Conservation (phyloP, 2,113 vertebrate genomes). For the Sinocyclocheilus maitianheensis region DNA sequence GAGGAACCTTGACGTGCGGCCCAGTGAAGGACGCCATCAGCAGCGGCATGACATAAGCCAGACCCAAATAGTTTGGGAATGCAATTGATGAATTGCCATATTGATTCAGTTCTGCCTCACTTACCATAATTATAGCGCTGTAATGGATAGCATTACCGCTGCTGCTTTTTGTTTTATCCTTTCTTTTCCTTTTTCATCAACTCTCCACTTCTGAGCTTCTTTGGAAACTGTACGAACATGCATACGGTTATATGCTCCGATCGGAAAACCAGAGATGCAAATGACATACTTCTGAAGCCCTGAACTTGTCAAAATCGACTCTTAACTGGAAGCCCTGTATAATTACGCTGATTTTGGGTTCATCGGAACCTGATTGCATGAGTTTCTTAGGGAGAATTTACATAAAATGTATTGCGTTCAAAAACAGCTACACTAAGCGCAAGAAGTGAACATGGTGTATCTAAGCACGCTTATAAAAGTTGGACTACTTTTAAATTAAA, state of each 20-base stretch:
- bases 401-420: neutral
- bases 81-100: constrained; percentile 93
- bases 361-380: neutral
- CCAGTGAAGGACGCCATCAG: constrained; percentile 80
- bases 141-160: constrained; percentile 92
- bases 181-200: constrained; percentile 67
- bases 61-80: constrained; percentile 79
- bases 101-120: constrained; percentile 93
- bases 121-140: constrained; percentile 95
- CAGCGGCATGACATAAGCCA: constrained; percentile 77
- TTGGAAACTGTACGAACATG: neutral
- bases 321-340: neutral
- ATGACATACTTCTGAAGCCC: constrained; percentile 3
- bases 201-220: constrained; percentile 6
- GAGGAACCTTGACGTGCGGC: constrained; percentile 68
- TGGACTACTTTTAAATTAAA: neutral
- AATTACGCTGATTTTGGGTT: neutral
- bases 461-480: neutral
- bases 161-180: constrained; percentile 52
- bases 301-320: neutral
- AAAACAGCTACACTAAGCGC: neutral
- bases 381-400: neutral
- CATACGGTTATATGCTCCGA: neutral
- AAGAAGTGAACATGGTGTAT: neutral
- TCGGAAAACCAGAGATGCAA: neutral